Percentiles rank a stretch among this genome's conserved stretches.
These are phyloP conservation scores for Muschampia plurimacula DNA, from an alignment of 2,888 invertebrate species.

Conservation along the genomic window DNA sequence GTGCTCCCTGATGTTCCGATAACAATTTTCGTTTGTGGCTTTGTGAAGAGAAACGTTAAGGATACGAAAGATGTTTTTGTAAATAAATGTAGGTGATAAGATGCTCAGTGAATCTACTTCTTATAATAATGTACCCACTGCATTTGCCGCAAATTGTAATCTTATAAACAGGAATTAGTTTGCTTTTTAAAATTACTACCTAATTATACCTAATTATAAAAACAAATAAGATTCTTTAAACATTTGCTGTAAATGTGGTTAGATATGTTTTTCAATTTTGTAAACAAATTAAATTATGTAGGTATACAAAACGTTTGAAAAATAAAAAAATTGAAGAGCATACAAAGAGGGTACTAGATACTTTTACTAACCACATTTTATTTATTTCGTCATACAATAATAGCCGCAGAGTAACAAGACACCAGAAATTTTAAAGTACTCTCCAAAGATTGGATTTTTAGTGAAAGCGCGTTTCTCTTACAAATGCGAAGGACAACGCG, in stretches of 20 bases:
- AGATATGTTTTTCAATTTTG: slow-evolving; percentile 53
- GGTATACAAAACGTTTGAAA: not conserved
- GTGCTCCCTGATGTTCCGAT: slow-evolving; percentile 55
- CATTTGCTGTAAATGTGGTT: slow-evolving; percentile 47
- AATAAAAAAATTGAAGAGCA: slow-evolving; percentile 26
- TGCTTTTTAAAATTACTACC: not conserved
- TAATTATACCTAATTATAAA: not conserved
- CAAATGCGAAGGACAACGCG: slow-evolving; percentile 66
- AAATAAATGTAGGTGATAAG: slow-evolving; percentile 78
- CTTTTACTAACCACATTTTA: slow-evolving; percentile 69
- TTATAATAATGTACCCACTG: slow-evolving; percentile 54
- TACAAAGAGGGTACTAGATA: slow-evolving; percentile 28
- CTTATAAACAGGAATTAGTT: not conserved
- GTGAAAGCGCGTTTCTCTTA: slow-evolving; percentile 59
- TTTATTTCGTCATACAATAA: slow-evolving; percentile 75
- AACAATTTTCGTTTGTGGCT: slow-evolving; percentile 63
- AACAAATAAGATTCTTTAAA: not conserved
- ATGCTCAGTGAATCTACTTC: slow-evolving; percentile 59
- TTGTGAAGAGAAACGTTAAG: slow-evolving; percentile 57
- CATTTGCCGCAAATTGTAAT: slow-evolving; percentile 56
- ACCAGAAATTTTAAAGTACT: slow-evolving; percentile 66
- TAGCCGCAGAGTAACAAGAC: slow-evolving; percentile 74
- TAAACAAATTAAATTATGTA: not conserved
- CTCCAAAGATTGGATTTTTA: slow-evolving; percentile 80
- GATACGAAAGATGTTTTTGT: slow-evolving; percentile 61